Percentiles rank a stretch among this genome's conserved stretches.
These are phyloP conservation scores for Venustaconcha ellipsiformis DNA, from an alignment of 1,140 invertebrate species.

Conservation along the genomic window DNA sequence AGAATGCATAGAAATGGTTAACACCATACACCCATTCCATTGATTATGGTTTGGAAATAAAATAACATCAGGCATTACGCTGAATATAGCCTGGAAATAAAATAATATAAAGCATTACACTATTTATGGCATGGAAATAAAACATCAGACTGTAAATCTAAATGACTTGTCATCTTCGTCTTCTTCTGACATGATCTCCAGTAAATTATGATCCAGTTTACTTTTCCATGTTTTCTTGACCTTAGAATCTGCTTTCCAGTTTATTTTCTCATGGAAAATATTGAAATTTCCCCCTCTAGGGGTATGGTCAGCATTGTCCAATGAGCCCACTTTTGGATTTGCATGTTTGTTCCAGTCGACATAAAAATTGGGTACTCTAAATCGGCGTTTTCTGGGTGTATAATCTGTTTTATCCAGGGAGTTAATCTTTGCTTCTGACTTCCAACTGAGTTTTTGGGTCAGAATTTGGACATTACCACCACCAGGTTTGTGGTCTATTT, in stretches of 20 bases:
- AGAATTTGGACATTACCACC: conserved; percentile 38
- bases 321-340: conserved; percentile 40
- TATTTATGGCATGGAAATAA: too few species aligned
- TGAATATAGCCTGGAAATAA: too few species aligned
- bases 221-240: conserved; percentile 40
- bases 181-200: conserved; percentile 20
- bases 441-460: conserved; percentile 38
- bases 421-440: conserved; percentile 85
- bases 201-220: conserved; percentile 24
- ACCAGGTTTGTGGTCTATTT: conserved; percentile 22
- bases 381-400: conserved; percentile 18
- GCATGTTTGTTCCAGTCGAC: conserved; percentile 20
- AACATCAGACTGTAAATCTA: background rate
- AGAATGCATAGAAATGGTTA: too few species aligned
- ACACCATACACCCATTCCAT: too few species aligned
- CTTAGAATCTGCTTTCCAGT: conserved; percentile 53
- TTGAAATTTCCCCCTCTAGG: conserved; percentile 50
- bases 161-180: conserved; percentile 6
- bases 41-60: too few species aligned
- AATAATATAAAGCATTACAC: too few species aligned
- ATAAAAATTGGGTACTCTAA: conserved; percentile 22
- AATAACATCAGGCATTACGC: too few species aligned
- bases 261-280: conserved; percentile 40
- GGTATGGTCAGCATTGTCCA: conserved; percentile 47
- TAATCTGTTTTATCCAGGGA: conserved; percentile 82